Conservation (phyloP, 1,140 invertebrate genomes). For the Cataglyphis hispanica region DNA sequence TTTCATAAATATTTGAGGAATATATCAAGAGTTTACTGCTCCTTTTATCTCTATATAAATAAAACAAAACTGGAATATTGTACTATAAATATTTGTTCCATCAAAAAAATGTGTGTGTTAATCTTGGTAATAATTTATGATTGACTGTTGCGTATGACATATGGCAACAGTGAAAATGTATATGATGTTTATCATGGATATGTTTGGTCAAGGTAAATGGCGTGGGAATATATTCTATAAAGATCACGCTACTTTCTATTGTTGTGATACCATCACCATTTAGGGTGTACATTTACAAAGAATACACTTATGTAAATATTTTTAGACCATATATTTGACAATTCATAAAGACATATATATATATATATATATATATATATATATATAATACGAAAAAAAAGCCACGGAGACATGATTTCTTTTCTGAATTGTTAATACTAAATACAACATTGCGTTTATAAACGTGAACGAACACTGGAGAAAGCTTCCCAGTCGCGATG, state of each 20-base stretch:
- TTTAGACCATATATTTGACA: conserved; percentile 74
- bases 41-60: conserved; percentile 82
- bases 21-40: conserved; percentile 79
- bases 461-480: conserved; percentile 55
- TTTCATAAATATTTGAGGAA: conserved; percentile 82
- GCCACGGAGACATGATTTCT: conserved; percentile 58
- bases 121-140: conserved; percentile 50
- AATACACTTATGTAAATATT: conserved; percentile 70
- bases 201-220: conserved; percentile 61
- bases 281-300: conserved; percentile 57
- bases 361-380: conserved; percentile 60
- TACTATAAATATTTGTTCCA: conserved; percentile 73
- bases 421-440: conserved; percentile 71
- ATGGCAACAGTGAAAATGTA: conserved; percentile 47
- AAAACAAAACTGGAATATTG: conserved; percentile 76
- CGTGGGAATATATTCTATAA: conserved; percentile 31
- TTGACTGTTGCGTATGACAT: conserved; percentile 3
- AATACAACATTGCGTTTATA: conserved; percentile 67
- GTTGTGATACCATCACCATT: conserved; percentile 66
- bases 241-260: conserved; percentile 58
- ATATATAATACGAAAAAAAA: conserved; percentile 57
- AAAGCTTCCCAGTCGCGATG: conserved; percentile 68
- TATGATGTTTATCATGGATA: no score
- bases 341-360: conserved; percentile 68
- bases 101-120: conserved; percentile 57